Evolutionary conservation across 2,797 vertebrate genomes (phyloP).

Genomic region (Dermochelys coriacea): DNA sequence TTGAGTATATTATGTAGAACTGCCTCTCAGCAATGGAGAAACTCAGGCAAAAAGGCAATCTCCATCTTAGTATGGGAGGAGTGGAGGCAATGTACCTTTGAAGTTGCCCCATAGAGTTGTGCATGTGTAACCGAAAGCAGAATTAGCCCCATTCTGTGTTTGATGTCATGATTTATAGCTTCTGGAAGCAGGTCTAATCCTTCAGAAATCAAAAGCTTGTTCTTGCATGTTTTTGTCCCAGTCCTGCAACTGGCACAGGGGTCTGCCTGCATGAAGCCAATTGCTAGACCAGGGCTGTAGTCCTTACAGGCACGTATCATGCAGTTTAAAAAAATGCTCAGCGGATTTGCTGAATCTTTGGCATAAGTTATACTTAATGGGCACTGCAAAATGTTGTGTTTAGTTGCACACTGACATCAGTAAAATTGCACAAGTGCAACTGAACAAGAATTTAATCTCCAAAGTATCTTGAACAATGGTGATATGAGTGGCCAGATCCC

Average conservation of each 20-base stretch:
- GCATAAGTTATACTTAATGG: fast-evolving
- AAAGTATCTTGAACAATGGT: not conserved
- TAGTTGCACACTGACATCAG: not conserved
- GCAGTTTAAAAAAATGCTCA: not conserved
- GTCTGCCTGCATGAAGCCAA: not conserved
- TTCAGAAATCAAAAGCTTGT: not conserved
- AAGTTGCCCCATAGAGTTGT: not conserved
- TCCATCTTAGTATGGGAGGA: not conserved
- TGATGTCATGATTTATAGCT: not conserved
- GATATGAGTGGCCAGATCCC: not conserved
- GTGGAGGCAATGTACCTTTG: not conserved
- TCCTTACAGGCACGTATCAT: not conserved
- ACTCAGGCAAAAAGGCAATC: fast-evolving
- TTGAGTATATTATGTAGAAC: not conserved
- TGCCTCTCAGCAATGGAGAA: not conserved
- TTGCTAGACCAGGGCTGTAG: not conserved
- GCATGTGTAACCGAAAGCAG: fast-evolving
- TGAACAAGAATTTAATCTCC: not conserved
- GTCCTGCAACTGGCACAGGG: not conserved
- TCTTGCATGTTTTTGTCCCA: not conserved
- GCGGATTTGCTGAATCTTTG: not conserved
- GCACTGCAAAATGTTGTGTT: not conserved
- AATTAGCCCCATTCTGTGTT: not conserved
- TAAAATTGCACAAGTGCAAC: not conserved
- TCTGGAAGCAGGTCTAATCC: not conserved